Evolutionary conservation across 2,888 invertebrate species (phyloP), one percentile per base, ranked within the genome.

Genomic region (Zygogramma bicolorata): DNA sequence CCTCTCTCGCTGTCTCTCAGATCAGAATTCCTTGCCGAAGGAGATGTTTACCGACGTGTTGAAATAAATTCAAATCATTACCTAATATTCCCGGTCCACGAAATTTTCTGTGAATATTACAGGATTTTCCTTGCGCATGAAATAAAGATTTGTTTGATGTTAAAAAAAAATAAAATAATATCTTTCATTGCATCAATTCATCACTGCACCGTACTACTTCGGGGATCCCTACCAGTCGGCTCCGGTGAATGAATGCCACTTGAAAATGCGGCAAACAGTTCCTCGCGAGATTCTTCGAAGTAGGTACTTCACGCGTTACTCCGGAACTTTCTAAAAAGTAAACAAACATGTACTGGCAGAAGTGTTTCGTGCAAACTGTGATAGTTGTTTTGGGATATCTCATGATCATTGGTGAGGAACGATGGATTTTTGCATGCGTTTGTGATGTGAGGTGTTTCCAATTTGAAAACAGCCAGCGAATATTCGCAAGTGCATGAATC

Each of bases 351-450:
- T 72, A 78, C 76, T 77, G 73, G 77, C 70, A 75, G 60, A 58
- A 76, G 71, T 81, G 77, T 79, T 77, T 81, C 73, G 79, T 84
- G 80, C 79, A 81, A 72, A 80, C 83, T 82, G 84, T 85, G 83
- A 83, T 85, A 78, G 68, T 85, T 75, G 79, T 83, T 79, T 81
- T 85, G 81, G 85, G 85, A 84, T 85, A 85, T 79, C 81, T 85
- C 76, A 80, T 85, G 75, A 82, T 83, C 67, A 84, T 79, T 71
- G 85, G 85, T 86, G 75, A 84, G 84, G 82, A 57, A 53, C 53
- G n/a, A 53, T n/a, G 13, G n/a, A 25, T 53, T 53, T 53, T 27
- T 46, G 1, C 15, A 46, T 46, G 4, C n/a, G n/a, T n/a, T n/a
- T n/a, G n/a, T n/a, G n/a, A n/a, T n/a, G n/a, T n/a, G n/a, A n/a